Evolutionary conservation across 2,888 invertebrate species (phyloP), one percentile per base, ranked within the genome.

Genomic region (Drosophila birchii): DNA sequence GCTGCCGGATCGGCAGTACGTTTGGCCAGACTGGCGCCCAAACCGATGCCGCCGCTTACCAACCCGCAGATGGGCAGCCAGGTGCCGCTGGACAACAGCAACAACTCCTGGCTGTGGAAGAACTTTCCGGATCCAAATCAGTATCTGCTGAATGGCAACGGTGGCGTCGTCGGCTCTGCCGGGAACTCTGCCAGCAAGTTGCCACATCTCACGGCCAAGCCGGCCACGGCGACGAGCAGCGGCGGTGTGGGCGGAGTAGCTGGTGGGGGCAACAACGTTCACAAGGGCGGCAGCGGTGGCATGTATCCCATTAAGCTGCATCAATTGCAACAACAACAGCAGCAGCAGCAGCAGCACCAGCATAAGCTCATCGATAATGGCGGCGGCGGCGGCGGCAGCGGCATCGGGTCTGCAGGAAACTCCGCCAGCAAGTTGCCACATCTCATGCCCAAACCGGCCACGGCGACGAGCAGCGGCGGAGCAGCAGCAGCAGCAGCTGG

Each of bases 91-190:
- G 67, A 69, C 64, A 75, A 58, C 64, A 86, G 56, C 71, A 72
- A 75, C 58, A 75, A 32, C 49, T 75, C 80, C 23, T 90, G 91
- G 91, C 80, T 91, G 34, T 91, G 90, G 92, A 91, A 91, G 51
- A 92, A 92, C 71, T 92, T 91, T 32, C 92, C 92, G 11, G 92
- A 92, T 51, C 76, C 90, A 49, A 90, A 87, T 74, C 90, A 91
- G 51, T 86, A 88, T 68, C 59, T 92, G 23, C 60, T 90, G n/a
- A 92, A 92, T 55, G 91, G 92, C 0, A 88, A 83, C 16, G 78
- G 80, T 7, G 66, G 78, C 0, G 69, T 78, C 9, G 9, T 8
- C 8, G 68, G 72, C 0, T 59, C 59, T 3, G 44, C 34, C 0
- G 51, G 53, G 1, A 58, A 34, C 5, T 54, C 64, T 2, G 54